Conservation (phyloP, 1,140 invertebrate genomes). For the Manduca sexta region DNA sequence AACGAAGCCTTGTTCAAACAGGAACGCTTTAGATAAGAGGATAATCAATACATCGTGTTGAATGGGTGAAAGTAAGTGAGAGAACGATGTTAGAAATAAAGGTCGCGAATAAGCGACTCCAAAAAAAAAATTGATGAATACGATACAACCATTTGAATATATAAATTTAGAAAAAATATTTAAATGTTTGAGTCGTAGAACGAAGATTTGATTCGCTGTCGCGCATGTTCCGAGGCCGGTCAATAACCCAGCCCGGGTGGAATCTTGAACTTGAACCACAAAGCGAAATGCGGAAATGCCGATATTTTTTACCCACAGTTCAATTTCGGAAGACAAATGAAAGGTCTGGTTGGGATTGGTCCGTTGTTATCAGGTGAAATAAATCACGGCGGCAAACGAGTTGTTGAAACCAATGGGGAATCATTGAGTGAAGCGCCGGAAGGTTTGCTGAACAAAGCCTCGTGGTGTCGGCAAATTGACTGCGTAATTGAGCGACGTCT, state of each 20-base stretch:
- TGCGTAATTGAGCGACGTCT: constrained; percentile 13
- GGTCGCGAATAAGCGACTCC: neutral
- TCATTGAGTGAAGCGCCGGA: neutral
- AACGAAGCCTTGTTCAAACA: constrained; percentile 36
- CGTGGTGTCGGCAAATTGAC: constrained; percentile 8
- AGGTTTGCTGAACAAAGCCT: constrained; percentile 4
- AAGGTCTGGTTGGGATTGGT: constrained; percentile 12
- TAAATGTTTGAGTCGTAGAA: constrained; percentile 9
- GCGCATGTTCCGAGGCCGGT: constrained; percentile 56
- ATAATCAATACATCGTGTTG: constrained; percentile 33
- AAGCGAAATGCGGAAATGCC: constrained; percentile 29
- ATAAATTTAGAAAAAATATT: constrained; percentile 3
- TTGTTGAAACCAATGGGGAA: constrained; percentile 4
- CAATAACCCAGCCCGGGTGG: constrained; percentile 48
- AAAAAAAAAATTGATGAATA: neutral
- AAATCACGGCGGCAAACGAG: constrained; percentile 10
- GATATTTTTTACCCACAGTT: constrained; percentile 17
- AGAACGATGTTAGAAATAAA: neutral
- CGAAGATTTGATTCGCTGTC: constrained; percentile 24
- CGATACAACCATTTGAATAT: neutral
- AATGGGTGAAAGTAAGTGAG: constrained; percentile 10
- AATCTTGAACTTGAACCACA: constrained; percentile 66
- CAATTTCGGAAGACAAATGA: constrained; percentile 21
- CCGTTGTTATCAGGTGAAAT: constrained; percentile 10
- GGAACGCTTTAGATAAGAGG: constrained; percentile 31